A percentile compares a stretch with the other conserved stretches of the same genome.
These are phyloP conservation scores for Torymus aiolomorphi DNA, from an alignment of 2,888 invertebrate species.

Conservation along the genomic window DNA sequence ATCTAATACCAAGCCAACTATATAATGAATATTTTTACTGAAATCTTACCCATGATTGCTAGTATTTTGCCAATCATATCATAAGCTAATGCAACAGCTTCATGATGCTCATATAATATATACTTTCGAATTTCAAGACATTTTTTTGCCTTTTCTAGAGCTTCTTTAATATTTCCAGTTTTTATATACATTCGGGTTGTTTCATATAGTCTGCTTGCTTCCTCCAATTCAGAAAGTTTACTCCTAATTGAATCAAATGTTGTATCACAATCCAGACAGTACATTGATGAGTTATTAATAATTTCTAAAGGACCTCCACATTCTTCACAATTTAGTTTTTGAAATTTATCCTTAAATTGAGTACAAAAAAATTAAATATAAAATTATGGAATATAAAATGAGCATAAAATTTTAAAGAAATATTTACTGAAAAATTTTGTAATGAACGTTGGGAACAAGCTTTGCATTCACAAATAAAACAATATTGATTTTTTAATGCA, in stretches of 20 bases:
- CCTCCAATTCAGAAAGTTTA: slow-evolving; percentile 67
- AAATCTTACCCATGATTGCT: slow-evolving; percentile 75
- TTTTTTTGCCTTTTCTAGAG: slow-evolving; percentile 74
- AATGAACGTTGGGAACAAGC: slow-evolving; percentile 79
- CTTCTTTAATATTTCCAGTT: slow-evolving; percentile 67
- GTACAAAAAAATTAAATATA: slow-evolving; percentile 45
- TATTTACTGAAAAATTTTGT: slow-evolving; percentile 66
- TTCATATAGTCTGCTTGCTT: slow-evolving; percentile 69
- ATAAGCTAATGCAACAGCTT: slow-evolving; percentile 74
- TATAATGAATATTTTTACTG: not conserved
- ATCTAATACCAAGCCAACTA: too few species aligned
- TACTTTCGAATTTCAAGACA: slow-evolving; percentile 76
- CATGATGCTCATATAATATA: slow-evolving; percentile 77
- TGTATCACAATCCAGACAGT: slow-evolving; percentile 70
- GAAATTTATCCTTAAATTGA: slow-evolving; percentile 74
- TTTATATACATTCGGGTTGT: slow-evolving; percentile 61
- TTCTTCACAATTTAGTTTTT: slow-evolving; percentile 73
- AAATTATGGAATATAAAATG: slow-evolving; percentile 16
- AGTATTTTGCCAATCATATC: slow-evolving; percentile 78
- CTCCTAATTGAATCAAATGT: slow-evolving; percentile 52
- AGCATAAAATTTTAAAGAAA: slow-evolving; percentile 17
- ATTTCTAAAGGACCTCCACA: slow-evolving; percentile 70
- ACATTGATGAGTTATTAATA: slow-evolving; percentile 63
- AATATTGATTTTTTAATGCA: slow-evolving; percentile 83
- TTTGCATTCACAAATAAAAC: slow-evolving; percentile 86